Conservation (phyloP, 2,888 invertebrate genomes). For the Pyrochroa serraticornis region DNA sequence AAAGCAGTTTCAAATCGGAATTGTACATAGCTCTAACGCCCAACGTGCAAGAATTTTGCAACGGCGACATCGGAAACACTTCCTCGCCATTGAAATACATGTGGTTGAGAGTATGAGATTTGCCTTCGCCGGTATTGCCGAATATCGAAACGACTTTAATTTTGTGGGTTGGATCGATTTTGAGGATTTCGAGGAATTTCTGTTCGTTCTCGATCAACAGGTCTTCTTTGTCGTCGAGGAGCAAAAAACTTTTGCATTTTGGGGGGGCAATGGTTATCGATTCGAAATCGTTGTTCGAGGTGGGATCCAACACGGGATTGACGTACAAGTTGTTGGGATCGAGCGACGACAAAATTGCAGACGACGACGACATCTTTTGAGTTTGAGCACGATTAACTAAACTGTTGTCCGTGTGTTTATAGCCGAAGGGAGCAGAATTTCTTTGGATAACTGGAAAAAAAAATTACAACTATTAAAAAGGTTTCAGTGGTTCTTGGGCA, state of each 20-base stretch:
- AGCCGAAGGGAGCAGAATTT: no score
- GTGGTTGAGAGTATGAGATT: slow-evolving; percentile 79
- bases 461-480: no score
- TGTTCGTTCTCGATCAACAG: slow-evolving; percentile 64
- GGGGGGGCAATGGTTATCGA: background rate
- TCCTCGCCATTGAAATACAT: slow-evolving; percentile 68
- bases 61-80: slow-evolving; percentile 69
- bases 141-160: slow-evolving; percentile 84
- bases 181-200: slow-evolving; percentile 61
- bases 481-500: no score
- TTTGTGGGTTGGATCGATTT: slow-evolving; percentile 60
- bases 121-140: slow-evolving; percentile 85
- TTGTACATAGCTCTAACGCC: slow-evolving; percentile 82
- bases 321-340: background rate
- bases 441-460: no score
- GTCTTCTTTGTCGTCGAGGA: slow-evolving; percentile 68
- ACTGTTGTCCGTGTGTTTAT: no score
- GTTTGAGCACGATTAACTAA: background rate
- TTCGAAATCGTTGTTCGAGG: background rate
- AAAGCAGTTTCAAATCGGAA: slow-evolving; percentile 67
- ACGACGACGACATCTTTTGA: no score
- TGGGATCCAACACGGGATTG: background rate
- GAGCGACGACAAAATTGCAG: no score
- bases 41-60: slow-evolving; percentile 73
- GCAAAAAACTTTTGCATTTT: slow-evolving; percentile 59